Percentiles rank a stretch among this genome's conserved stretches.
Evolutionary conservation across 1,140 invertebrate species (phyloP).

Genomic region (Centruroides sculpturatus): DNA sequence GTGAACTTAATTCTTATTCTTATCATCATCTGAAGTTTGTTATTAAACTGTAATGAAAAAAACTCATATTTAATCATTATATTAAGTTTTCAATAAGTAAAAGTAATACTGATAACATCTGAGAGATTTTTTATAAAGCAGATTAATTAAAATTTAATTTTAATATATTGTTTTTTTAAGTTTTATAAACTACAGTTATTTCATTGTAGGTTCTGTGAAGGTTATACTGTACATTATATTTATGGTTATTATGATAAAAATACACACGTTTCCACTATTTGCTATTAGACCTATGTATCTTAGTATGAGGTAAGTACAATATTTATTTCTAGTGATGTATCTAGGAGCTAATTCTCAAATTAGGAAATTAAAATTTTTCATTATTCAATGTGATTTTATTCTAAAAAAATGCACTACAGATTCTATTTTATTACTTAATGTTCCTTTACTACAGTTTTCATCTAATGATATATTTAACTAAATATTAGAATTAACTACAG

Average conservation of each 20-base stretch:
- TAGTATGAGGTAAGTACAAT: constrained; percentile 57
- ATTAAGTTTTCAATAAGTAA: neutral
- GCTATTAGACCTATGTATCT: constrained; percentile 98
- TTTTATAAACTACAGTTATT: neutral
- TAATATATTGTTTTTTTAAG: too few species aligned
- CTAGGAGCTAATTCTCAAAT: too few species aligned
- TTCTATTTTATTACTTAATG: too few species aligned
- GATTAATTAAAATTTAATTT: too few species aligned
- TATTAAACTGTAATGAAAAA: neutral
- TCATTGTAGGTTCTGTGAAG: constrained; percentile 36
- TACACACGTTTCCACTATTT: constrained; percentile 95
- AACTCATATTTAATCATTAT: constrained; percentile 6
- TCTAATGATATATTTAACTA: too few species aligned
- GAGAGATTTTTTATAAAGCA: too few species aligned
- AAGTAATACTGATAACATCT: neutral
- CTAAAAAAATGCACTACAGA: too few species aligned
- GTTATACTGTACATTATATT: constrained; percentile 88
- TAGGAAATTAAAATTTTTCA: too few species aligned
- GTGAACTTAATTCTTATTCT: too few species aligned
- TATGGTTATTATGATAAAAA: constrained; percentile 89
- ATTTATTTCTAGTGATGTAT: neutral
- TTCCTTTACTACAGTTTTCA: too few species aligned
- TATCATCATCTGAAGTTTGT: neutral
- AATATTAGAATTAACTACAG: too few species aligned
- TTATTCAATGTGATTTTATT: too few species aligned